Evolutionary conservation across 1,140 invertebrate genomes (phyloP).

Genomic region (Meloidogyne exigua): DNA sequence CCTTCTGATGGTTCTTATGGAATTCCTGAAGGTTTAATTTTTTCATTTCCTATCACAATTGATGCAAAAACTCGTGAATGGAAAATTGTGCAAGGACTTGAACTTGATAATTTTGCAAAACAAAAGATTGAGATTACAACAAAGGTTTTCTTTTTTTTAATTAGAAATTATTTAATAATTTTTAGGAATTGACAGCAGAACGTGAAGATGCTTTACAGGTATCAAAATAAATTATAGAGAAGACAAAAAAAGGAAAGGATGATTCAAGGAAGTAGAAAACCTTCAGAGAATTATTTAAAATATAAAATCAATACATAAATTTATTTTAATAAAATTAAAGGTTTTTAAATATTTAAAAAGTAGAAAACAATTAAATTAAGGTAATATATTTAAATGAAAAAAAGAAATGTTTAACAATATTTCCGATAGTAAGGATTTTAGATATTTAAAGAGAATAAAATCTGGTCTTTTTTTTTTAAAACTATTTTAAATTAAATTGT

Average conservation of each 20-base stretch:
- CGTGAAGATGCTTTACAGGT: constrained; percentile 58
- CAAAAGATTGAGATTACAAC: constrained; percentile 81
- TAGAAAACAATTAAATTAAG: too few species aligned
- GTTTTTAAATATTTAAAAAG: too few species aligned
- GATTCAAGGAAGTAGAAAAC: not conserved
- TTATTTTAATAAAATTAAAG: too few species aligned
- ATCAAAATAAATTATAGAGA: constrained; percentile 47
- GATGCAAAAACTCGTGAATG: constrained; percentile 73
- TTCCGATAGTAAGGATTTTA: too few species aligned
- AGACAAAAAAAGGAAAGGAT: not conserved
- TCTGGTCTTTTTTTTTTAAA: too few species aligned
- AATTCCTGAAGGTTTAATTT: constrained; percentile 81
- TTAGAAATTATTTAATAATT: too few species aligned
- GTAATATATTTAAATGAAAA: too few species aligned
- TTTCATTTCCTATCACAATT: constrained; percentile 86
- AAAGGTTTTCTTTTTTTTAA: constrained; percentile 70
- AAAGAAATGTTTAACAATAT: too few species aligned
- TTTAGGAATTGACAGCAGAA: constrained; percentile 56
- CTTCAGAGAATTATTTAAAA: not conserved
- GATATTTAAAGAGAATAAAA: too few species aligned
- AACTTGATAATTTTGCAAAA: constrained; percentile 79
- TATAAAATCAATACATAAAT: not conserved
- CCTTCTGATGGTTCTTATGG: constrained; percentile 87
- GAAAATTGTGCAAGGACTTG: constrained; percentile 81
- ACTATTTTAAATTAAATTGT: too few species aligned